These are phyloP conservation scores for Contarinia nasturtii DNA, from an alignment of 1,140 invertebrate genomes.

Conservation along the genomic window DNA sequence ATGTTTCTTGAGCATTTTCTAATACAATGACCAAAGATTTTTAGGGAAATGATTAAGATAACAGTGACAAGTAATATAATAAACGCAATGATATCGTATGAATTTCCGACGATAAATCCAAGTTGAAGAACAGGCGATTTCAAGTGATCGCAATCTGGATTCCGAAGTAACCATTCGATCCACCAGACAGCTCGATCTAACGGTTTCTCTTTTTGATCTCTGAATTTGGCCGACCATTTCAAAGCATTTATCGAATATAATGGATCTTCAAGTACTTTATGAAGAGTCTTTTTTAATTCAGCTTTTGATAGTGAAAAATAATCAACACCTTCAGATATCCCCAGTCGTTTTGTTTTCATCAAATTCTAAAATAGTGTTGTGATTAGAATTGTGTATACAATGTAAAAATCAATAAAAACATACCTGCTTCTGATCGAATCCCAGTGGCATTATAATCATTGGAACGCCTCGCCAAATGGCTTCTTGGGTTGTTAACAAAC, in stretches of 20 bases:
- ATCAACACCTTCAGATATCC: neutral
- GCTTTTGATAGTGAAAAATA: neutral
- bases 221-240: slow-evolving; percentile 18
- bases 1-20: too few relatives aligned
- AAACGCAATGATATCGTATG: neutral
- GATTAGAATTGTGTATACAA: too few relatives aligned
- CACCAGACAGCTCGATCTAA: slow-evolving; percentile 27
- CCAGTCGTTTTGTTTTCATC: neutral
- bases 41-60: neutral
- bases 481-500: slow-evolving; percentile 26
- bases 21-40: too few relatives aligned
- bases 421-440: neutral
- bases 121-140: neutral
- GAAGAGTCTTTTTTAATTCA: neutral
- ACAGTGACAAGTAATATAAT: neutral
- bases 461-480: slow-evolving; percentile 26
- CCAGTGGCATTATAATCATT: slow-evolving; percentile 19
- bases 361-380: neutral
- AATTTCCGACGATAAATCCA: neutral
- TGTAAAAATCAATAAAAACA: too few relatives aligned
- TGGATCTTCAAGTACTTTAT: slow-evolving; percentile 7
- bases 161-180: slow-evolving; percentile 25
- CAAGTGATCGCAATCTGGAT: neutral
- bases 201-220: slow-evolving; percentile 28
- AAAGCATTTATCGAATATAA: slow-evolving; percentile 18